phyloP scores from a whole-genome alignment of 2,113 vertebrate species.

The Charadrius vociferus region DNA sequence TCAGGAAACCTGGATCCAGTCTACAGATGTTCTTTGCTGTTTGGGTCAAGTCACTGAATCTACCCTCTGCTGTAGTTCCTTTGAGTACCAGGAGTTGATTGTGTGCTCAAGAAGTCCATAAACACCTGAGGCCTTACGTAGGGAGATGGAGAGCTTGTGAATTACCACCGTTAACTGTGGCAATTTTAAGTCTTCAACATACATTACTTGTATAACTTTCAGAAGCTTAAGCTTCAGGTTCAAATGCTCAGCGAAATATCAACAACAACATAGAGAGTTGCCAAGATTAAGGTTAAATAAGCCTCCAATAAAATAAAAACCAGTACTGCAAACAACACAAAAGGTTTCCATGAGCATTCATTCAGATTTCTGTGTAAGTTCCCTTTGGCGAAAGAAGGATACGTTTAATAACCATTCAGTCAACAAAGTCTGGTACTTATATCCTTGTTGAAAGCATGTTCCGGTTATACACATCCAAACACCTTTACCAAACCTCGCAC shows the following conservation, averaged over 20 bases:
- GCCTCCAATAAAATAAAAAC: not conserved
- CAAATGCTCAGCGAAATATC: not conserved
- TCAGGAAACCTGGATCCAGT: not conserved
- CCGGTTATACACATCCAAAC: not conserved
- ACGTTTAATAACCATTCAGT: not conserved
- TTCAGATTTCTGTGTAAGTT: not conserved
- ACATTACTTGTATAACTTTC: not conserved
- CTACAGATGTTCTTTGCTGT: not conserved
- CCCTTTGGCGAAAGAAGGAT: not conserved
- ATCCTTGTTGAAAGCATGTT: not conserved
- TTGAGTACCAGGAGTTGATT: not conserved
- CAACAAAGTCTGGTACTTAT: not conserved
- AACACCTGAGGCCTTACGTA: not conserved
- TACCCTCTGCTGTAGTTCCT: not conserved
- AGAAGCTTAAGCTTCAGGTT: not conserved
- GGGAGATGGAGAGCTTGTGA: not conserved
- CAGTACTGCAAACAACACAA: not conserved
- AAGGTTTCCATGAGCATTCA: not conserved
- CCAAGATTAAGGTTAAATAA: not conserved
- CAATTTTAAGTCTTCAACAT: not conserved
- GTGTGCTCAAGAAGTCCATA: no score
- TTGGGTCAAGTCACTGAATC: not conserved
- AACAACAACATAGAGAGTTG: not conserved
- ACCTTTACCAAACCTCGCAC: not conserved
- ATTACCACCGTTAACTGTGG: not conserved